A percentile compares a stretch with the other conserved stretches of the same genome.
Conservation (phyloP, 1,140 invertebrate genomes). For the Colletes latitarsis region DNA sequence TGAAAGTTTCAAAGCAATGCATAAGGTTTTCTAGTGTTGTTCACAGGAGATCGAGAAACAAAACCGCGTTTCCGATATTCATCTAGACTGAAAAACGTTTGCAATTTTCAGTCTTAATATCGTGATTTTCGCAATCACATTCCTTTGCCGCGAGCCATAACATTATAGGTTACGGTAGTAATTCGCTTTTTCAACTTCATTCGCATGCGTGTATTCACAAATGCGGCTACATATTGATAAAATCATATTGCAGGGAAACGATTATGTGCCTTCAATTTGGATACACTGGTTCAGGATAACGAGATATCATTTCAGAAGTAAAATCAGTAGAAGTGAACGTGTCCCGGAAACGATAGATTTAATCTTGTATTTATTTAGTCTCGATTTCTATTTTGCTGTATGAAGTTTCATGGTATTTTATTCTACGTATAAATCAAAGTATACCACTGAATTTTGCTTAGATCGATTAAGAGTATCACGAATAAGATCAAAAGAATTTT, state of each 20-base stretch:
- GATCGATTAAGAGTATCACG: too few species aligned
- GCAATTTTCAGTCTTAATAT: conserved; percentile 33
- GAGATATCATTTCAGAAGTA: background rate
- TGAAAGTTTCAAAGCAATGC: background rate
- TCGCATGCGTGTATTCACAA: background rate
- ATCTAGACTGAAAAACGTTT: background rate
- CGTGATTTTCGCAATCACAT: conserved; percentile 25
- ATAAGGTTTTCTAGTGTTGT: too few species aligned
- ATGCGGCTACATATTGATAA: background rate
- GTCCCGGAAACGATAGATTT: background rate
- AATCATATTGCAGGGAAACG: background rate
- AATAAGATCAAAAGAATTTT: too few species aligned
- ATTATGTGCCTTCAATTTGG: background rate
- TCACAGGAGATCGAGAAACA: too few species aligned
- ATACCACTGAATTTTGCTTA: too few species aligned
- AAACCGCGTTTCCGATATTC: background rate
- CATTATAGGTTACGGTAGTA: conserved; percentile 5
- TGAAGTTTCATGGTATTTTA: too few species aligned
- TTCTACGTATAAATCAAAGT: too few species aligned
- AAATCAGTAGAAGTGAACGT: background rate
- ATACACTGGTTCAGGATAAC: background rate
- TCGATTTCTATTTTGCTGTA: background rate
- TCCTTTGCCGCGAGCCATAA: conserved; percentile 14
- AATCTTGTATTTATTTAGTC: background rate
- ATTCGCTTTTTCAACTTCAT: conserved; percentile 4